Conservation (phyloP, 2,888 invertebrate genomes). For the Pollenia angustigena region DNA sequence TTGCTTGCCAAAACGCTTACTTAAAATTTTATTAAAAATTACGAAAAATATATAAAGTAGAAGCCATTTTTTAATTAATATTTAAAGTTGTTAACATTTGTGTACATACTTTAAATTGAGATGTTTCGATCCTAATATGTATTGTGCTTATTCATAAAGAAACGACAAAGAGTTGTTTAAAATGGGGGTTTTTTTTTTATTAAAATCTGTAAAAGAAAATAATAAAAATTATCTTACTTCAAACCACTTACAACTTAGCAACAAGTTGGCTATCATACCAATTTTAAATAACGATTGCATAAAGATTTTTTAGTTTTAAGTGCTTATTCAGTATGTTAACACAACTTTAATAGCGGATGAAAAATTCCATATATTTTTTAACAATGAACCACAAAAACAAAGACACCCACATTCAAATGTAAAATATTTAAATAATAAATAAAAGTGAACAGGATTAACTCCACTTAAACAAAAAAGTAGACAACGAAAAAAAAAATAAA, state of each 20-base stretch:
- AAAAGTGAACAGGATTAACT: not conserved
- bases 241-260: constrained; percentile 14
- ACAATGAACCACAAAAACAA: not conserved
- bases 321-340: not conserved
- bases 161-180: not conserved
- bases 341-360: constrained; percentile 2
- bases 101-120: too few relatives aligned
- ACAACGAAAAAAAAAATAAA: too few relatives aligned
- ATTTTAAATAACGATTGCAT: not conserved
- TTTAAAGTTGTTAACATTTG: too few relatives aligned
- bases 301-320: not conserved
- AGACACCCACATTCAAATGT: not conserved
- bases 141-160: too few relatives aligned
- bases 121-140: too few relatives aligned
- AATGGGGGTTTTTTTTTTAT: not conserved
- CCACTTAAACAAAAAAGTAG: too few relatives aligned
- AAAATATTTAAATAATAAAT: not conserved
- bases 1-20: too few relatives aligned
- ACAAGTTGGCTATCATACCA: constrained; percentile 5
- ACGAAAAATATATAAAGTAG: too few relatives aligned
- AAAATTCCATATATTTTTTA: not conserved
- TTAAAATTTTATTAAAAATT: too few relatives aligned
- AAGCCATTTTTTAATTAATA: too few relatives aligned
- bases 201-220: not conserved
- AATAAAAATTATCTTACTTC: not conserved